Percentiles rank a stretch among this genome's conserved stretches.
These are phyloP conservation scores for Nesometra sesokonis DNA, from an alignment of 35 echinoderm and acorn worm genomes.

Conservation along the genomic window DNA sequence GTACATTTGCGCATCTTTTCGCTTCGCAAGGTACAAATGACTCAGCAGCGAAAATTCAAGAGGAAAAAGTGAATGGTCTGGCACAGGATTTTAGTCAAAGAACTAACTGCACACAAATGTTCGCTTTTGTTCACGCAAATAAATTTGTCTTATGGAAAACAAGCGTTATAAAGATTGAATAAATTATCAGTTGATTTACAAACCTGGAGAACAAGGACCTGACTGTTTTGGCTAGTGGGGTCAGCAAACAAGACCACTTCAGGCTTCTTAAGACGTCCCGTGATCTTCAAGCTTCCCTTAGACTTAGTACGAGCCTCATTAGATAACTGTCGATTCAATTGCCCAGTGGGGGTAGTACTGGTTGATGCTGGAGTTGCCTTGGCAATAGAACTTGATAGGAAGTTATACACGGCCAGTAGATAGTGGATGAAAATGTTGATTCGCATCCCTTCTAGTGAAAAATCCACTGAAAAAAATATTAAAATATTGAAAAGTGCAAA, in stretches of 20 bases:
- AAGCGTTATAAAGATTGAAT: no score
- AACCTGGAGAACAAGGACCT: slow-evolving; percentile 81
- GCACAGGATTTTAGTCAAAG: no score
- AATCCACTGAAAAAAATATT: slow-evolving; percentile 51
- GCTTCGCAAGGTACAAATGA: no score
- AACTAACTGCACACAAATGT: no score
- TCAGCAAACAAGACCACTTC: slow-evolving; percentile 97
- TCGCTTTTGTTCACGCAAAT: no score
- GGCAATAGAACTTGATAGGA: slow-evolving; percentile 65
- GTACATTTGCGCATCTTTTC: no score
- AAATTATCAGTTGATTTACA: no score
- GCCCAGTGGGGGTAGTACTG: neutral
- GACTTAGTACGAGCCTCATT: neutral
- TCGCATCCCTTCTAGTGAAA: slow-evolving; percentile 65
- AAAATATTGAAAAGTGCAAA: neutral
- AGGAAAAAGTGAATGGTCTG: no score
- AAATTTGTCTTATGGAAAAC: no score
- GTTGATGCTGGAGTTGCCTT: slow-evolving; percentile 32
- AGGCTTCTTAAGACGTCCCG: slow-evolving; percentile 63
- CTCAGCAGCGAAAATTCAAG: no score
- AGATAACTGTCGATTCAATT: neutral
- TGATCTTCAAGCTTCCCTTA: slow-evolving; percentile 29
- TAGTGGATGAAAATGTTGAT: slow-evolving; percentile 97
- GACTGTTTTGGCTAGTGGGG: slow-evolving; percentile 77
- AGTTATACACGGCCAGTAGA: slow-evolving; percentile 77